Conservation (phyloP, 2,113 vertebrate species). For the Alaudala cheleensis region DNA sequence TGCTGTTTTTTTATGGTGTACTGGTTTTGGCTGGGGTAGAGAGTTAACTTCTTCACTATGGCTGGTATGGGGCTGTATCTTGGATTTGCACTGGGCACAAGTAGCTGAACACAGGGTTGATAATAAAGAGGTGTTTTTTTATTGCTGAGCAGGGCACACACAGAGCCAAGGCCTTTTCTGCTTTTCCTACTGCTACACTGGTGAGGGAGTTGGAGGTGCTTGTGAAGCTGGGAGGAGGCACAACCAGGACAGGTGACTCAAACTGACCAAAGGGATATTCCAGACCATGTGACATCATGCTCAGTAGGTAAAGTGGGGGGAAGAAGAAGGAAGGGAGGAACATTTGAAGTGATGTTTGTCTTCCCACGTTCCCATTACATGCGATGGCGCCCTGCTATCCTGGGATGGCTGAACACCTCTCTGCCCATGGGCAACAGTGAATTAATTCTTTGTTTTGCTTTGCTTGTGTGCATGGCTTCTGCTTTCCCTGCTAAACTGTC, state of each 20-base stretch:
- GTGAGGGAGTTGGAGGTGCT: accelerated
- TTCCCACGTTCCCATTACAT: accelerated
- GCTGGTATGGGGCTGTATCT: not conserved
- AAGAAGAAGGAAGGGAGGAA: not conserved
- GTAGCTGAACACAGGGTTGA: not conserved
- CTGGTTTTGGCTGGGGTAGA: not conserved
- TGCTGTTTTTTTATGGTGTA: not conserved
- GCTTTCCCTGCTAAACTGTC: not conserved
- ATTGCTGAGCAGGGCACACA: not conserved
- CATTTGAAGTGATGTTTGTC: not conserved
- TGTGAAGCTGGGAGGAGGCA: not conserved
- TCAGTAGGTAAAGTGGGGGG: not conserved
- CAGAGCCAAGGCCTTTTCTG: not conserved
- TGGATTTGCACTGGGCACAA: not conserved
- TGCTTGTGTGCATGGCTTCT: not conserved
- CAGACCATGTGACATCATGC: not conserved
- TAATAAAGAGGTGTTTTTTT: not conserved
- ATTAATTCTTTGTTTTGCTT: not conserved
- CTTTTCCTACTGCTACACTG: accelerated
- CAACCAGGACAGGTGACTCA: not conserved
- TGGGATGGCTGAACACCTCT: not conserved
- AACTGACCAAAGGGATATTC: not conserved
- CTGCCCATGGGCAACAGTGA: not conserved
- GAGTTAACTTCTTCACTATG: not conserved
- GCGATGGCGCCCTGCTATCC: not conserved